Base-by-base conservation (phyloP, 2,113 vertebrate species). In the Podarcis raffonei region DNA sequence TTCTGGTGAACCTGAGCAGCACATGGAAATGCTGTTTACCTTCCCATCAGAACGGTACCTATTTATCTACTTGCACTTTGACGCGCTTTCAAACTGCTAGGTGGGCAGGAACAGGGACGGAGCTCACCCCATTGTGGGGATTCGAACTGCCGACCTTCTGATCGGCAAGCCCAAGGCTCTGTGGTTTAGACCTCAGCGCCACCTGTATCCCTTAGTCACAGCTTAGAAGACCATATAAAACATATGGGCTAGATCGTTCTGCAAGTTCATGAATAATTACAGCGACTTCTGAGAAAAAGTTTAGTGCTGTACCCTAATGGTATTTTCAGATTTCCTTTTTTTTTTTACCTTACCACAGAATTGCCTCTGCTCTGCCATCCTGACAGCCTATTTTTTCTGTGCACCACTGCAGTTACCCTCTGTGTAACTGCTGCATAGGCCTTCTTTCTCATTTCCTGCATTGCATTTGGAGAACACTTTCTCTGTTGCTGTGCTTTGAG, bases 251-350 rank as follows among this genome's bases (percentile, higher is more conserved):
- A 72, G 71, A n/a, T 15, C 53, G 18, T 25, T 9, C 20, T 35
- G 30, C 7, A 90, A 88, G 59, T 84, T 9, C 2, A 84, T 18
- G 9, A 85, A 83, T 90, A 84, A 77, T 86, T 89, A 62, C 59
- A 81, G 6, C 42, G 87, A 81, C 59, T 71, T 79, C 6, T 32
- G 48, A 66, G 35, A 48, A 42, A 32, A 3, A 35, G 9, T 30
- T 72, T 72, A 57, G 6, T 6, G 48, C 18, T 35, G 9, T 75
- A 76, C 76, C 48, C 32, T 20, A 65, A 65, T 8, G 3, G 23
- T 39, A 25, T 35, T 85, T 13, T 85, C 22, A 65, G 53, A 48
- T 48, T 25, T 82, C 37, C 32, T 22, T 82, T 82, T 39, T 22
- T 4, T 65, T 62, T 62, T 18, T 20, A 62, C 59, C 59, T 12